phyloP scores from a whole-genome alignment of 2,888 invertebrate genomes.

The Schizaphis graminum region DNA sequence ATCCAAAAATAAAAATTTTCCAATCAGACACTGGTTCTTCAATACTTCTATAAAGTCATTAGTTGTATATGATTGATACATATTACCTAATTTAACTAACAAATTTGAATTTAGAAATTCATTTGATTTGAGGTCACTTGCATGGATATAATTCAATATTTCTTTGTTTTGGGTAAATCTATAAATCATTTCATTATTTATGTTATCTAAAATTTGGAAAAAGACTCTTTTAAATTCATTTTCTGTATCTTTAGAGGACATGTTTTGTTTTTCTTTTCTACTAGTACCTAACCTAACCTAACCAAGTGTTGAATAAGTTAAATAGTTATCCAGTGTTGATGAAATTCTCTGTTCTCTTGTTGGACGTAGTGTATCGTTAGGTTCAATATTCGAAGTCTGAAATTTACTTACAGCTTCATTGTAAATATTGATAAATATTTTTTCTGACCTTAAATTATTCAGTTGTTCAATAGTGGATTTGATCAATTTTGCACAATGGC shows the following conservation, averaged over 20 bases:
- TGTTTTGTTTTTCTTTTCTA: constrained; percentile 50
- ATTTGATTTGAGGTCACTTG: constrained; percentile 29
- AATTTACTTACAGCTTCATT: constrained; percentile 35
- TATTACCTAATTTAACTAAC: constrained; percentile 44
- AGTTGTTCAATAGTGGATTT: constrained; percentile 38
- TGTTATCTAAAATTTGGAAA: constrained; percentile 24
- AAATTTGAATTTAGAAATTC: constrained; percentile 33
- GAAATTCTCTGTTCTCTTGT: constrained; percentile 36
- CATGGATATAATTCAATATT: constrained; percentile 45
- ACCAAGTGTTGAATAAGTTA: constrained; percentile 42
- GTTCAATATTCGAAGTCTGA: constrained; percentile 40
- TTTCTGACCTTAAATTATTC: constrained; percentile 38
- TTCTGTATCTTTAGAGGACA: constrained; percentile 43
- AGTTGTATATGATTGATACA: constrained; percentile 42
- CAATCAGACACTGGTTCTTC: constrained; percentile 38
- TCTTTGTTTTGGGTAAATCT: constrained; percentile 49
- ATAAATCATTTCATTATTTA: constrained; percentile 46
- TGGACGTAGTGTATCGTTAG: constrained; percentile 40
- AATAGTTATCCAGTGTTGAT: constrained; percentile 39
- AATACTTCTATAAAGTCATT: constrained; percentile 48
- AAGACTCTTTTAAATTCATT: constrained; percentile 24
- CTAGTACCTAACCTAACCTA: constrained; percentile 37
- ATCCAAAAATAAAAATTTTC: constrained; percentile 45
- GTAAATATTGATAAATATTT: constrained; percentile 35
- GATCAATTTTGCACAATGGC: constrained; percentile 39